phyloP scores from a whole-genome alignment of 2,113 vertebrate genomes.

The Chinchilla lanigera region DNA sequence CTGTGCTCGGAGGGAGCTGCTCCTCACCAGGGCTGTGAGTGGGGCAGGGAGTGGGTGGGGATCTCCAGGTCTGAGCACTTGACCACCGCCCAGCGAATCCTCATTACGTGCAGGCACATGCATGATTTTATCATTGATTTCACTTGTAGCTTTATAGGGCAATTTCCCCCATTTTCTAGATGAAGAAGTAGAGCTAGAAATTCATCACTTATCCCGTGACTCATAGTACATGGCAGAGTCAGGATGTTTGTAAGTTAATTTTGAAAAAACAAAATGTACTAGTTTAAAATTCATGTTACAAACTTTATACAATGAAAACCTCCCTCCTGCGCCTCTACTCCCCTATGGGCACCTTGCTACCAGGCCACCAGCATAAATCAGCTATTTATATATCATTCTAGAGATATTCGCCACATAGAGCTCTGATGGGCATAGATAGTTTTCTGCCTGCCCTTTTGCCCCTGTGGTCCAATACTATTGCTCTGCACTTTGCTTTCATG shows the following conservation, averaged over 20 bases:
- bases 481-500: not conserved
- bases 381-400: not conserved
- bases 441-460: not conserved
- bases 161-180: not conserved
- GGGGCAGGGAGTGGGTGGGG: not conserved
- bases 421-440: not conserved
- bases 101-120: fast-evolving
- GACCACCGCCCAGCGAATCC: not conserved
- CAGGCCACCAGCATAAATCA: not conserved
- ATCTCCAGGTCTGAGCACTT: too few relatives aligned
- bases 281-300: not conserved
- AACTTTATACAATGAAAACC: not conserved
- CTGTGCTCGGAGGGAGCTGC: not conserved
- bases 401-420: not conserved
- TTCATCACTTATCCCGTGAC: not conserved
- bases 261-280: not conserved
- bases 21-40: not conserved
- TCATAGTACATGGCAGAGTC: not conserved
- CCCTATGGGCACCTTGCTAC: too few relatives aligned
- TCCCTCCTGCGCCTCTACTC: not conserved
- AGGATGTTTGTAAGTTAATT: conserved; percentile 30
- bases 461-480: not conserved
- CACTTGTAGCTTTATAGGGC: not conserved
- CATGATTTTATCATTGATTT: not conserved
- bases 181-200: conserved; percentile 42